These are phyloP conservation scores for Drosophila neotestacea DNA, from an alignment of 2,888 invertebrate genomes.

Conservation along the genomic window DNA sequence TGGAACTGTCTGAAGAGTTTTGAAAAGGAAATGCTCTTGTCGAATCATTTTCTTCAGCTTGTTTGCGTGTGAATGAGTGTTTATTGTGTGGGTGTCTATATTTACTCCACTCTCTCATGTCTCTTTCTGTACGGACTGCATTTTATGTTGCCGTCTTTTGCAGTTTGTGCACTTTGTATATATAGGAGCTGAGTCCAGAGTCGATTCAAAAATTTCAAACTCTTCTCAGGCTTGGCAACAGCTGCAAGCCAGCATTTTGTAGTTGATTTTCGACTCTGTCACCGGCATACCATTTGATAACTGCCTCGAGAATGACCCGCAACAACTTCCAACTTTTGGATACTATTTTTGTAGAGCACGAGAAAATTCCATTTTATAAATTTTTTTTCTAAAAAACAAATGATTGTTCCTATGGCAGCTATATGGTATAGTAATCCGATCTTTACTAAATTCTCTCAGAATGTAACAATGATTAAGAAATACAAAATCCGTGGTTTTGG, in stretches of 20 bases:
- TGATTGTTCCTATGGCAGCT: too few relatives aligned
- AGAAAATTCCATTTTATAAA: too few relatives aligned
- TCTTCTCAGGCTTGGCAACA: slow-evolving; percentile 33
- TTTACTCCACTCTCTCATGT: slow-evolving; percentile 3
- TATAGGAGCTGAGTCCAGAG: slow-evolving; percentile 4
- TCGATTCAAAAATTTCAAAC: slow-evolving; percentile 28
- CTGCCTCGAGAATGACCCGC: background rate
- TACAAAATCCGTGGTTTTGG: too few relatives aligned
- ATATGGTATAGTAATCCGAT: too few relatives aligned
- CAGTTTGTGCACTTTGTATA: slow-evolving; percentile 49
- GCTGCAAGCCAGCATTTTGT: slow-evolving; percentile 47
- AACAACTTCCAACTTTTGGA: too few relatives aligned
- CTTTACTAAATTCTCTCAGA: too few relatives aligned
- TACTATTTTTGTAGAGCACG: too few relatives aligned
- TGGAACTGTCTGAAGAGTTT: slow-evolving; percentile 59
- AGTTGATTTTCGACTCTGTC: slow-evolving; percentile 27
- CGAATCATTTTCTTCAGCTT: slow-evolving; percentile 30
- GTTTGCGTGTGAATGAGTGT: background rate
- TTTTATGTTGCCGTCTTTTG: slow-evolving; percentile 11
- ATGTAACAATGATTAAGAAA: too few relatives aligned
- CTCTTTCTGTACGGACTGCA: background rate
- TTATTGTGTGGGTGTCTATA: background rate
- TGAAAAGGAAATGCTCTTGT: slow-evolving; percentile 52
- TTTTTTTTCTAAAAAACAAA: too few relatives aligned
- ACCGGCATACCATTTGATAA: slow-evolving; percentile 31